A percentile compares a stretch with the other conserved stretches of the same genome.
These are phyloP conservation scores for Sturnira hondurensis DNA, from an alignment of 2,113 vertebrate species.

Conservation along the genomic window DNA sequence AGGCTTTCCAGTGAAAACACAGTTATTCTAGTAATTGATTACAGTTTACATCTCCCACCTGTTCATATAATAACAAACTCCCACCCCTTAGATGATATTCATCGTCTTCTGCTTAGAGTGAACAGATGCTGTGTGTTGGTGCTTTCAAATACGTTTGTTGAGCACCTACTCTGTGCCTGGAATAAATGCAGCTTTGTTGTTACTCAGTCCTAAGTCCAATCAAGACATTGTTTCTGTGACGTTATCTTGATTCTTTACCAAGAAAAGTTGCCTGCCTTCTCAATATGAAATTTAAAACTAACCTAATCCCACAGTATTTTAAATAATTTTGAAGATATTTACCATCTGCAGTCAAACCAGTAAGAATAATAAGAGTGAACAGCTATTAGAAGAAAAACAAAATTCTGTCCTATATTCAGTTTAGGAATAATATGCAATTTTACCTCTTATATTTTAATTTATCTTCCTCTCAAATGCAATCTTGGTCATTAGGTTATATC, in stretches of 20 bases:
- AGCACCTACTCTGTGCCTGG: not conserved
- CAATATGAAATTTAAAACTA: constrained; percentile 21
- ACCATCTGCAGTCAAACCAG: constrained; percentile 4
- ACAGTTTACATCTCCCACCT: not conserved
- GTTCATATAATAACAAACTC: not conserved
- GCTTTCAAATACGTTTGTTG: not conserved
- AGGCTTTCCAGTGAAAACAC: not conserved
- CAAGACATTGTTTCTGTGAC: not conserved
- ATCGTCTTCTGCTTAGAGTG: not conserved
- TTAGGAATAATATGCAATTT: constrained; percentile 30
- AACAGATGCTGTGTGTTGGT: not conserved
- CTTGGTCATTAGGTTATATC: constrained; percentile 31
- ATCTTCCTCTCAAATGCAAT: constrained; percentile 55
- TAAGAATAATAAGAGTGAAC: not conserved
- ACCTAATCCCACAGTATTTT: not conserved
- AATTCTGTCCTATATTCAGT: not conserved
- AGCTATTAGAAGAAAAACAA: not conserved
- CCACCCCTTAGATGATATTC: not conserved
- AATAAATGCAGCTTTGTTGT: not conserved
- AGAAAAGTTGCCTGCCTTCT: not conserved
- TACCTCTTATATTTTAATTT: constrained; percentile 59
- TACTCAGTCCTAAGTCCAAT: not conserved
- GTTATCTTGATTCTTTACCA: not conserved
- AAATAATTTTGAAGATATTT: constrained; percentile 29
- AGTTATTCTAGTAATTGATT: not conserved